Evolutionary conservation across 2,113 vertebrate species (phyloP), one percentile per base, ranked within the genome.

Genomic region (Seriola rivoliana): DNA sequence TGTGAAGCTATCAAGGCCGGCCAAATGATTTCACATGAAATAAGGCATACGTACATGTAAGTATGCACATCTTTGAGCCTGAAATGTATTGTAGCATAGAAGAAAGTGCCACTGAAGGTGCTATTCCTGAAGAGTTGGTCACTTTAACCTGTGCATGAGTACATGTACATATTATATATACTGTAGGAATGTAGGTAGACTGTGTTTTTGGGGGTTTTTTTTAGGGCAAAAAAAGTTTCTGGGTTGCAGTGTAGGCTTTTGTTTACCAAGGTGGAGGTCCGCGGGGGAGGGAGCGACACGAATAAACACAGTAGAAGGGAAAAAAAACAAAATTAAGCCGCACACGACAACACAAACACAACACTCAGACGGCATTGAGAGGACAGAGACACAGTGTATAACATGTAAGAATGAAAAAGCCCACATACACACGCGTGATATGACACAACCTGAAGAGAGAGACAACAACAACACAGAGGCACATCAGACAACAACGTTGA

Each of bases 391-490:
- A 94, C 89, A 90, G 90, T 94, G 90, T 94, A 88, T 84, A 92
- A 95, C 88, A 89, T 44, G 87, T 91, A 95, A 92, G 94, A 95
- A 95, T 95, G 94, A 95, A 95, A 90, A 94, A 95, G 94, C 94
- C 93, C 94, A 95, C 95, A 95, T 95, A 95, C 95, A 95, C 94
- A 95, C 95, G 93, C 95, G 95, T 94, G 95, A 95, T 95, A 95
- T 95, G 94, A 95, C 94, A 95, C 94, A 95, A 95, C 95, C 95
- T 95, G 94, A 95, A 95, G 95, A 90, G 93, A 95, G 93, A 95
- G 93, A 95, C 94, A 93, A 95, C 92, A 92, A 93, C 93, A 94
- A 92, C 93, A 95, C 93, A 95, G 88, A 95, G 89, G 91, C 90
- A 91, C 93, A 92, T 95, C 94, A 95, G 95, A 95, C 93, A 95